Evolutionary conservation across 2,888 invertebrate genomes (phyloP), one percentile per base, ranked within the genome.

Genomic region (Cosmia trapezina): DNA sequence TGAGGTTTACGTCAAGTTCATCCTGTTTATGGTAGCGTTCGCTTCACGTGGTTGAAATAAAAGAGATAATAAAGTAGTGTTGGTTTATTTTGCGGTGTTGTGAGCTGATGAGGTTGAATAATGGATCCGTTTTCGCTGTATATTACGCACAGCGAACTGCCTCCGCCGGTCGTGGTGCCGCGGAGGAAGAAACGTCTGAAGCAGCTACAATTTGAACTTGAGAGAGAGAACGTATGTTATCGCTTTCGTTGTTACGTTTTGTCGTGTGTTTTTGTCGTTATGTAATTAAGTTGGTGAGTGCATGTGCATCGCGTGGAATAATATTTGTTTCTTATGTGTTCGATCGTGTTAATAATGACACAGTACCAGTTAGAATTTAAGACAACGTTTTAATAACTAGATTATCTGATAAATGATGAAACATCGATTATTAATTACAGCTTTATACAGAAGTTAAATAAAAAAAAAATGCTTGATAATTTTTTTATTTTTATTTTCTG

Each of bases 111-210:
- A 69, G 75, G 71, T 80, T 76, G 66, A 83, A 79, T 87, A 76
- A 93, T 95, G 95, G 95, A 96, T 91, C 95, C 94, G 83, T 96
- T 95, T 86, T 91, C 94, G 80, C 92, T 96, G 95, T 96, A 96
- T 77, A 96, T 96, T 84, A 94, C 93, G 70, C 93, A 92, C 78
- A 90, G 93, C 54, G 96, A 96, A 76, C 82, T 96, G 78, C 91
- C 95, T 70, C 96, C 96, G 67, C 96, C 96, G 49, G 88, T 94
- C 63, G 91, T 95, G 62, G 91, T 96, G 53, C 96, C 96, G 45
- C 91, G 96, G 17, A 92, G 94, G 87, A 96, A 96, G 92, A 96
- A 96, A 77, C 92, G 95, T 11, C 84, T 95, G 89, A 96, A 96
- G 84, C 94, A 94, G 83, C 86, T 94, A 56, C 94, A 94, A 86